Conservation (phyloP, 2,888 invertebrate genomes). For the Acanthosoma haemorrhoidale region DNA sequence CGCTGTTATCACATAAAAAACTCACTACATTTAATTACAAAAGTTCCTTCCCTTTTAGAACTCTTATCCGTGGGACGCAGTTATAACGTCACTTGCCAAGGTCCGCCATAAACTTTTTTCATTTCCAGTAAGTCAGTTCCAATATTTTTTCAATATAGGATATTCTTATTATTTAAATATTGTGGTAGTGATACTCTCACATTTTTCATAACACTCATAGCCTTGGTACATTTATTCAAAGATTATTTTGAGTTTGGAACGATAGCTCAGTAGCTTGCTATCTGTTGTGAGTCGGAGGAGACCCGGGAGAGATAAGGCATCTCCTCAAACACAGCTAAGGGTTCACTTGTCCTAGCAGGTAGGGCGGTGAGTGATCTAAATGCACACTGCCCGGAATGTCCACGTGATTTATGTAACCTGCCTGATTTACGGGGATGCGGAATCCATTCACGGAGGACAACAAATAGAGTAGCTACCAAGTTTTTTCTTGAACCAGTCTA, state of each 20-base stretch:
- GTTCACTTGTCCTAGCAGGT: neutral
- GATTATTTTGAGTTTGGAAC: neutral
- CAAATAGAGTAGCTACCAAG: neutral
- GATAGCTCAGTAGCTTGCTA: neutral
- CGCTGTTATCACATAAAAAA: too few species aligned
- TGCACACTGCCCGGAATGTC: neutral
- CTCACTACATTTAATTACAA: too few species aligned
- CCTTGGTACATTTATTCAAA: neutral
- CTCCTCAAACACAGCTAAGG: neutral
- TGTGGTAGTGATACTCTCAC: too few species aligned
- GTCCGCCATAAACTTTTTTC: too few species aligned
- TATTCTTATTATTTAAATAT: too few species aligned
- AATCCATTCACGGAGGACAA: neutral
- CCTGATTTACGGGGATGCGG: slow-evolving; percentile 5
- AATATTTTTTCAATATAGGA: too few species aligned
- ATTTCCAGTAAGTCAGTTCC: too few species aligned
- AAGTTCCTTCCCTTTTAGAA: too few species aligned
- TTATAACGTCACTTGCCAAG: too few species aligned
- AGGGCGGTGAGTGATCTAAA: neutral
- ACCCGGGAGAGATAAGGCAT: neutral
- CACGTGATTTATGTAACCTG: neutral
- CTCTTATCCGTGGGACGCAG: too few species aligned
- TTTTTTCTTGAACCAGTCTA: neutral
- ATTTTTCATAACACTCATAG: too few species aligned
- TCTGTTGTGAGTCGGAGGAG: neutral